Conservation (phyloP, 2,797 vertebrate genomes). For the Pseudotriccus pelzelni region DNA sequence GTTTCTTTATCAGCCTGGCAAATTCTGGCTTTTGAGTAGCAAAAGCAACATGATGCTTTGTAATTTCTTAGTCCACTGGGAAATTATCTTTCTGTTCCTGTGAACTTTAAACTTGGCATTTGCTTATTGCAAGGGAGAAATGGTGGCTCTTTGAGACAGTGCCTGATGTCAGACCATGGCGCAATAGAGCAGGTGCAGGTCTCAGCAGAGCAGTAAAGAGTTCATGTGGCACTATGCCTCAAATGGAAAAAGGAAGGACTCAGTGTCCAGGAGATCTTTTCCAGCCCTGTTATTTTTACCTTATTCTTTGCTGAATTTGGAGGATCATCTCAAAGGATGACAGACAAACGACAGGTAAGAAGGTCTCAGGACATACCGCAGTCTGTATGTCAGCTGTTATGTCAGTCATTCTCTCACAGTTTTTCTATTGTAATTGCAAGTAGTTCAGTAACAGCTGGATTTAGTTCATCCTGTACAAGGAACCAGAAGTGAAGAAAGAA, state of each 20-base stretch:
- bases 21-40: not conserved
- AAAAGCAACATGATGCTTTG: not conserved
- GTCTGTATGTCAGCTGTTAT: not conserved
- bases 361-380: not conserved
- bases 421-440: not conserved
- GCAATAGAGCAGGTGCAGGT: not conserved
- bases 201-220: not conserved
- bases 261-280: not conserved
- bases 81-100: not conserved
- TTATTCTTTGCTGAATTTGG: not conserved
- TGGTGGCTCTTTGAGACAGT: not conserved
- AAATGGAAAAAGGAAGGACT: not conserved
- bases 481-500: not conserved
- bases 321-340: not conserved
- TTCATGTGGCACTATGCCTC: not conserved
- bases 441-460: not conserved
- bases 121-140: not conserved
- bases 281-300: not conserved
- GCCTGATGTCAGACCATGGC: rapidly evolving
- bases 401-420: not conserved
- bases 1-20: not conserved
- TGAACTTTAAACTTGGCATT: not conserved
- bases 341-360: not conserved
- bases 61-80: not conserved
- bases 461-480: not conserved